Evolutionary conservation across 2,113 vertebrate species (phyloP).

Genomic region (Microtus ochrogaster): DNA sequence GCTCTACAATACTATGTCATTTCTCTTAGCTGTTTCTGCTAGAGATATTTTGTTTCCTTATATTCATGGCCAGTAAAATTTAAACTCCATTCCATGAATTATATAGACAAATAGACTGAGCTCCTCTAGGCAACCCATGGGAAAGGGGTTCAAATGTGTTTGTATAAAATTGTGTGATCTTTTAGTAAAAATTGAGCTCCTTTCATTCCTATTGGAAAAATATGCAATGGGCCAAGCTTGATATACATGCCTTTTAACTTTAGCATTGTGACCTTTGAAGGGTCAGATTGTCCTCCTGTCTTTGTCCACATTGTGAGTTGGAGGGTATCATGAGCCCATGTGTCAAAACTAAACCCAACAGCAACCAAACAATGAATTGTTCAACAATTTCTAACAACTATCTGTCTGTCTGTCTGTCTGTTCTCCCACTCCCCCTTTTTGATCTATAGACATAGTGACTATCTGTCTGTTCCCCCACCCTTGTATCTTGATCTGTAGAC

Average conservation of each 20-base stretch:
- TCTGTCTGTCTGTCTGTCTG: neutral
- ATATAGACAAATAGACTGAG: neutral
- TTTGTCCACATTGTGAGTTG: neutral
- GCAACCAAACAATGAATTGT: neutral
- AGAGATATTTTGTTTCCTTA: neutral
- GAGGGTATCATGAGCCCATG: neutral
- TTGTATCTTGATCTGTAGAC: neutral
- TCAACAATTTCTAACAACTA: neutral
- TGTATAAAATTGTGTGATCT: neutral
- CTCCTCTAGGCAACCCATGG: neutral
- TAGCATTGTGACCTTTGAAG: neutral
- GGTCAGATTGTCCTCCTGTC: neutral
- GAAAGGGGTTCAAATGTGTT: slow-evolving; percentile 31
- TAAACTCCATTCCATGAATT: neutral
- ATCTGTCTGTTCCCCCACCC: neutral
- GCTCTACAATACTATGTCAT: neutral
- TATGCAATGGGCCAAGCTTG: neutral
- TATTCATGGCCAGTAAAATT: neutral
- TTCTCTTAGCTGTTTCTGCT: neutral
- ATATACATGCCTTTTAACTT: neutral
- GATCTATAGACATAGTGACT: neutral
- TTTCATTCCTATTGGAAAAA: slow-evolving; percentile 17
- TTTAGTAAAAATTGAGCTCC: neutral
- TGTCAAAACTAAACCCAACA: neutral
- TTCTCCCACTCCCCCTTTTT: neutral